A percentile compares a stretch with the other conserved stretches of the same genome.
Evolutionary conservation across 2,113 vertebrate species (phyloP).

Genomic region (Sander lucioperca): DNA sequence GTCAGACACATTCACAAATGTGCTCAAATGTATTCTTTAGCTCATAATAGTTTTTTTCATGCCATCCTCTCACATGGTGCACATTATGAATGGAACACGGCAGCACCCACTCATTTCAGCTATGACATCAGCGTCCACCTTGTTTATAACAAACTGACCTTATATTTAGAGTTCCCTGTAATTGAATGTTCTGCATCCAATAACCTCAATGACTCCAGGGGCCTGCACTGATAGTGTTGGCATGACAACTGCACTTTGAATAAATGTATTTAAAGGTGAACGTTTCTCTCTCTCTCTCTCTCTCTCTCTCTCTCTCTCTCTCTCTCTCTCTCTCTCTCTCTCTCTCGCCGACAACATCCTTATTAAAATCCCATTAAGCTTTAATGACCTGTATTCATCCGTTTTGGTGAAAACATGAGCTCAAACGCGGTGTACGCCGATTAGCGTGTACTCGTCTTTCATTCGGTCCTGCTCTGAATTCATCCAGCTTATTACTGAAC

Average conservation of each 20-base stretch:
- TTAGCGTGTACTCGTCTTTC: conserved; percentile 6
- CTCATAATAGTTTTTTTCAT: too few relatives aligned
- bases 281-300: conserved; percentile 6
- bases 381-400: conserved; percentile 43
- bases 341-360: conserved; percentile 16
- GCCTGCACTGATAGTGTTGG: conserved; percentile 10
- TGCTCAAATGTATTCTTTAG: background rate
- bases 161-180: conserved; percentile 24
- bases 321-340: conserved; percentile 5
- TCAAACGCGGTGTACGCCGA: background rate
- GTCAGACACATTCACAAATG: background rate
- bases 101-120: background rate
- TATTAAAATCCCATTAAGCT: conserved; percentile 58
- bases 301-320: conserved; percentile 2
- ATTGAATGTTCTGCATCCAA: conserved; percentile 38
- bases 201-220: conserved; percentile 36
- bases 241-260: conserved; percentile 56
- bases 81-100: background rate
- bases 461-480: conserved; percentile 34
- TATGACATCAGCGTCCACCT: background rate
- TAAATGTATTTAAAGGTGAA: conserved; percentile 34
- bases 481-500: conserved; percentile 34
- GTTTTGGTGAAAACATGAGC: conserved; percentile 28
- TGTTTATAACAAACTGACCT: conserved; percentile 13
- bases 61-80: background rate